Percentiles rank a stretch among this genome's conserved stretches.
phyloP scores from a whole-genome alignment of 2,113 vertebrate species.

The Excalfactoria chinensis region DNA sequence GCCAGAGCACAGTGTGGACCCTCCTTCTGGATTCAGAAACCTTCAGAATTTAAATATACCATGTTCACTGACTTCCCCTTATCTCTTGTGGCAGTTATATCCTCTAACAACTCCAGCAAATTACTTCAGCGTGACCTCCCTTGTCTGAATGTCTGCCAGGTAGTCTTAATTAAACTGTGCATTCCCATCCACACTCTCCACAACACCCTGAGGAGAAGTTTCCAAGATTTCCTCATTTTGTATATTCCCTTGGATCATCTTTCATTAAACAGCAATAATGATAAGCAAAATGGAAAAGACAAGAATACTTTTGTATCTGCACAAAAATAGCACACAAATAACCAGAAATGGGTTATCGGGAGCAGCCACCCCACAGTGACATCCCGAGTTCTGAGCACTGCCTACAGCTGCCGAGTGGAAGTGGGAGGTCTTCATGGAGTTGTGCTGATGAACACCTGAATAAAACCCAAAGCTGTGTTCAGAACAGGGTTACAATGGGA shows the following conservation, averaged over 20 bases:
- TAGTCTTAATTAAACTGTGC: slow-evolving; percentile 67
- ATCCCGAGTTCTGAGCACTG: neutral
- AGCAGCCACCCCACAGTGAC: rapidly evolving
- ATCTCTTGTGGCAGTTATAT: slow-evolving; percentile 42
- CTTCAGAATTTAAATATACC: neutral
- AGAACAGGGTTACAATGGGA: neutral
- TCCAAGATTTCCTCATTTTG: slow-evolving; percentile 42
- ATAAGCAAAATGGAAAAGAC: slow-evolving; percentile 45
- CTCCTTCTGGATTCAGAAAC: neutral
- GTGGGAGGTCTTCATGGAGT: neutral
- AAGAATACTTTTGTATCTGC: slow-evolving; percentile 11
- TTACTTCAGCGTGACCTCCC: slow-evolving; percentile 52
- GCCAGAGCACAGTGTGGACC: neutral
- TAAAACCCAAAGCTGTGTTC: neutral
- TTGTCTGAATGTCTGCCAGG: slow-evolving; percentile 58
- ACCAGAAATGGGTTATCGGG: neutral
- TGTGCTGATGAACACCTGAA: neutral
- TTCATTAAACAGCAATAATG: slow-evolving; percentile 45
- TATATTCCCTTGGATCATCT: slow-evolving; percentile 46
- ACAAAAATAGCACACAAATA: neutral
- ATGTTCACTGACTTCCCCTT: neutral
- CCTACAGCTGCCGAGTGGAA: neutral
- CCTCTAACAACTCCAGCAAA: slow-evolving; percentile 52
- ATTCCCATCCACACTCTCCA: slow-evolving; percentile 1
- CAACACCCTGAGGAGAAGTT: slow-evolving; percentile 26